phyloP scores from a whole-genome alignment of 2,113 vertebrate genomes.

The Psammodynastes pulverulentus region DNA sequence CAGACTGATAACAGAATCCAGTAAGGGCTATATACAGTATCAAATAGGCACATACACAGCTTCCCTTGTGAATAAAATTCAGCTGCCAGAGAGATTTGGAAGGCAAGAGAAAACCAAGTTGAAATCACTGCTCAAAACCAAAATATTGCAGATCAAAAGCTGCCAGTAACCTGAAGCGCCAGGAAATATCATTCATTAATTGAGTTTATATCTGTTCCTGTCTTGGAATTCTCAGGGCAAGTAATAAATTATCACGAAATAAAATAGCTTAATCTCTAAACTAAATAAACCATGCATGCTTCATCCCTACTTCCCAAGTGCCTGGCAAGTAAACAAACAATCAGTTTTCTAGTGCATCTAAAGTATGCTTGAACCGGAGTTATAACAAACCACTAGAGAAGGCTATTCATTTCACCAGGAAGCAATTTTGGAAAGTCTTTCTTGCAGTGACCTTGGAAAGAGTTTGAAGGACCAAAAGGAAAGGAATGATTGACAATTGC shows the following conservation, averaged over 20 bases:
- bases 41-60: background rate
- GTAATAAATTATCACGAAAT: background rate
- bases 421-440: background rate
- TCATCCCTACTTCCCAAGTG: background rate
- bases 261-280: background rate
- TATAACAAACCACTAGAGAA: background rate
- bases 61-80: background rate
- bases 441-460: background rate
- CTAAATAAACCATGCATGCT: background rate
- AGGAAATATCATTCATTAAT: background rate
- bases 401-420: background rate
- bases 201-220: background rate
- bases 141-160: background rate
- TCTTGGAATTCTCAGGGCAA: background rate
- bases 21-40: background rate
- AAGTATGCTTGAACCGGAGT: background rate
- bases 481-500: background rate
- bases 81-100: background rate
- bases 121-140: conserved; percentile 12
- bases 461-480: background rate
- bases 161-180: background rate
- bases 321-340: background rate
- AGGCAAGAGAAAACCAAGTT: background rate
- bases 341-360: background rate
- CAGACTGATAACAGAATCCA: conserved; percentile 20